These are phyloP conservation scores for Dolichomitus sp. DNA, from an alignment of 2,888 invertebrate species.

Conservation along the genomic window DNA sequence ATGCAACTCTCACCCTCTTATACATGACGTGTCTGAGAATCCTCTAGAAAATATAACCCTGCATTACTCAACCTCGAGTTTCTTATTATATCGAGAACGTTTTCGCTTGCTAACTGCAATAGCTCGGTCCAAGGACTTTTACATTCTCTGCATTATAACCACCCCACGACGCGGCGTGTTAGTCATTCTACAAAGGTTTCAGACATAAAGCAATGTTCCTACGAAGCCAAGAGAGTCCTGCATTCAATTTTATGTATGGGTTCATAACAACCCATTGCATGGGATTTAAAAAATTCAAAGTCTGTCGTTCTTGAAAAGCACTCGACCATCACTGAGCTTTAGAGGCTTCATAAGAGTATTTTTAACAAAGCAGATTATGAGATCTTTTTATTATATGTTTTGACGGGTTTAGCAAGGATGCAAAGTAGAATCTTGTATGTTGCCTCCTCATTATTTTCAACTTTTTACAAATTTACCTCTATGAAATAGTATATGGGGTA, in stretches of 20 bases:
- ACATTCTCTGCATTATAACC: constrained; percentile 43
- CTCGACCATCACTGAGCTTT: background rate
- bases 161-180: constrained; percentile 3
- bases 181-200: constrained; percentile 52
- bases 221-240: constrained; percentile 41
- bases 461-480: too few relatives aligned
- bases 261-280: constrained; percentile 72
- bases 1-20: constrained; percentile 9
- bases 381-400: background rate
- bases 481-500: too few relatives aligned
- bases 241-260: constrained; percentile 76
- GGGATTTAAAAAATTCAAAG: constrained; percentile 60
- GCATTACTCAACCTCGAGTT: constrained; percentile 80
- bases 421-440: too few relatives aligned
- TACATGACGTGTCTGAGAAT: constrained; percentile 55
- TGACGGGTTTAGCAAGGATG: background rate
- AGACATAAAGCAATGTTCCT: constrained; percentile 58
- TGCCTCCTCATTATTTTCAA: too few relatives aligned
- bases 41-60: constrained; percentile 76
- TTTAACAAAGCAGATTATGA: background rate
- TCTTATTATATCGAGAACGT: constrained; percentile 80
- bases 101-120: constrained; percentile 67
- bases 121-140: constrained; percentile 28
- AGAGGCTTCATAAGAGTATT: background rate
- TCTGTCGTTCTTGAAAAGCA: constrained; percentile 29